Percentiles rank a stretch among this genome's conserved stretches.
phyloP scores from a whole-genome alignment of 2,888 invertebrate species.

The Drosophila rubida region DNA sequence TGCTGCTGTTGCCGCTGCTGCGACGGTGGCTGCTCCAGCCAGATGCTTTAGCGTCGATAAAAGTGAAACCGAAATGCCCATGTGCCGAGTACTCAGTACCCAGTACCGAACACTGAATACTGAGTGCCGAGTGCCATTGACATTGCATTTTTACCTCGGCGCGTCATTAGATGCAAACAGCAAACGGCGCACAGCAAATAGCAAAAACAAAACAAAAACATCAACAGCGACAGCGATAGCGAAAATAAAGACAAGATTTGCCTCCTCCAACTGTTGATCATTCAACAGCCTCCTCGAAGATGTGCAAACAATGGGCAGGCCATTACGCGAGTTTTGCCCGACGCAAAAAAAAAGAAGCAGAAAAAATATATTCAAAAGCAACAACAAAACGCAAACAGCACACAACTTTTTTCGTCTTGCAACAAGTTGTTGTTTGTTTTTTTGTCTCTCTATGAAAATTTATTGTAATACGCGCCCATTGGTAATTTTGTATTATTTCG shows the following conservation, averaged over 20 bases:
- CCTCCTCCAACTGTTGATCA: conserved; percentile 45
- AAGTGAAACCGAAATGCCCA: conserved; percentile 81
- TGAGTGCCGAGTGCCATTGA: conserved; percentile 74
- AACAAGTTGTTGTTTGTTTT: conserved; percentile 16
- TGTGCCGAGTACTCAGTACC: conserved; percentile 31
- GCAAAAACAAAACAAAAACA: conserved; percentile 18
- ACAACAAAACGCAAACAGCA: conserved; percentile 21
- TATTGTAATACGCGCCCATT: conserved; percentile 74
- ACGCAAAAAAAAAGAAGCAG: conserved; percentile 33
- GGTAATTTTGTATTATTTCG: conserved; percentile 74
- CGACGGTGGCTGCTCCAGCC: conserved; percentile 23
- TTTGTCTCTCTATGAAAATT: conserved; percentile 51
- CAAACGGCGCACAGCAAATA: conserved; percentile 36
- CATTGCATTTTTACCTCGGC: conserved; percentile 79
- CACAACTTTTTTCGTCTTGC: conserved; percentile 15
- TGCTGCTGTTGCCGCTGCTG: conserved; percentile 23
- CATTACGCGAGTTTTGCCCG: conserved; percentile 68
- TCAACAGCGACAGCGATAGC: conserved; percentile 38
- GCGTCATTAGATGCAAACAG: conserved; percentile 71
- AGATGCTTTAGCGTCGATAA: conserved; percentile 75
- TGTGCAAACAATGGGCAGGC: conserved; percentile 67
- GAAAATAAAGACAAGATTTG: conserved; percentile 48
- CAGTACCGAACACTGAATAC: conserved; percentile 61
- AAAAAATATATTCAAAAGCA: conserved; percentile 35
- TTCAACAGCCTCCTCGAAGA: conserved; percentile 36